A percentile compares a stretch with the other conserved stretches of the same genome.
Evolutionary conservation across 2,888 invertebrate species (phyloP).

Genomic region (Odontocolon sp.): DNA sequence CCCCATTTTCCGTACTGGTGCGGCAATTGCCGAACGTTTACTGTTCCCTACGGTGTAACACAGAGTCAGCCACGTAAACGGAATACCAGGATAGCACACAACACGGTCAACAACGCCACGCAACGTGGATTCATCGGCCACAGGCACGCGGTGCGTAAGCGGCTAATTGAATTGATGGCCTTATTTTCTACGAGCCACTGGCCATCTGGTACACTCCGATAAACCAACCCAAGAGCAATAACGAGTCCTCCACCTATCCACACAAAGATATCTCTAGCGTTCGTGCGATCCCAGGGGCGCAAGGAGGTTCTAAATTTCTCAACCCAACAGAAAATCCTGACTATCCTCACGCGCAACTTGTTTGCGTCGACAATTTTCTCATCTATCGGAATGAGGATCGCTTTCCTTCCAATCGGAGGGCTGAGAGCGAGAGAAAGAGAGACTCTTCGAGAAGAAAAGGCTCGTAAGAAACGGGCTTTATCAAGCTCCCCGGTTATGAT

Average conservation of each 20-base stretch:
- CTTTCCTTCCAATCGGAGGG: conserved; percentile 24
- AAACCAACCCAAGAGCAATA: background rate
- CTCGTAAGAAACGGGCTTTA: conserved; percentile 46
- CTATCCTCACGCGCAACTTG: background rate
- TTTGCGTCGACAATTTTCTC: conserved; percentile 26
- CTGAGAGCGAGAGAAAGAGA: background rate
- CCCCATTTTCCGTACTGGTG: conserved; percentile 19
- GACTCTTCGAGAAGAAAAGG: conserved; percentile 8
- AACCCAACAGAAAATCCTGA: background rate
- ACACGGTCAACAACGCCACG: background rate
- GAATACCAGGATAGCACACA: conserved; percentile 19
- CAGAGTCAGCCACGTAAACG: conserved; percentile 28
- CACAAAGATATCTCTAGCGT: background rate
- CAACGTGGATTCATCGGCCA: conserved; percentile 33
- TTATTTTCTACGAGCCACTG: conserved; percentile 39
- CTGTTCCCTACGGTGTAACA: conserved; percentile 42
- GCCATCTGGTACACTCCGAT: conserved; percentile 4
- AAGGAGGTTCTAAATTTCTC: background rate
- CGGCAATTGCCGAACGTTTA: conserved; percentile 41
- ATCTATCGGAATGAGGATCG: background rate
- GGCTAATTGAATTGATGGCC: conserved; percentile 48
- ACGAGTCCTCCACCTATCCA: background rate
- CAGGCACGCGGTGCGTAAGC: conserved; percentile 4
- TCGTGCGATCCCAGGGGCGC: background rate
- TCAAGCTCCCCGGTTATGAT: conserved; percentile 45